Evolutionary conservation across 2,113 vertebrate genomes (phyloP).

Genomic region (Camelus bactrianus): DNA sequence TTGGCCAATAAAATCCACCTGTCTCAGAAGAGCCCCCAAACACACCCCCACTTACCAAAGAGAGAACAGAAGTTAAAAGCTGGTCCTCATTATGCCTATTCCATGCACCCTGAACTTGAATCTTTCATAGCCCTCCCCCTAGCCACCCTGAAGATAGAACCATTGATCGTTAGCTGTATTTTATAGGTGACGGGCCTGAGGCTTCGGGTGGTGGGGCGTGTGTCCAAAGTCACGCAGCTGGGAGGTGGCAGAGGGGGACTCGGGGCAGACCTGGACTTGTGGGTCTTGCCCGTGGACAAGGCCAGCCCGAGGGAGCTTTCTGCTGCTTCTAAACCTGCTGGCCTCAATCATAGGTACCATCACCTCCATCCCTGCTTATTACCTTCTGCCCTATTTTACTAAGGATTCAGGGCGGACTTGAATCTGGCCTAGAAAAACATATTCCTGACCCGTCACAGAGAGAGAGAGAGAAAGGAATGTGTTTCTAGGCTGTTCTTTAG

Average conservation of each 20-base stretch:
- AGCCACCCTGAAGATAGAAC: not conserved
- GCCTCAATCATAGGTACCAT: not conserved
- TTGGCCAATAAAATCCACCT: not conserved
- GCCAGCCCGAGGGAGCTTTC: not conserved
- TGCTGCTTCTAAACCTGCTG: not conserved
- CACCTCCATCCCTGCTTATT: conserved; percentile 37
- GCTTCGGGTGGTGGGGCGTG: not conserved
- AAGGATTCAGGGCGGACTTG: conserved; percentile 59
- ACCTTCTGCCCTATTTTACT: conserved; percentile 67
- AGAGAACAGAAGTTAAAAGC: not conserved
- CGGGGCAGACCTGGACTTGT: not conserved
- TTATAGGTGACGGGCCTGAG: not conserved
- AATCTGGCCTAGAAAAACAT: conserved; percentile 75
- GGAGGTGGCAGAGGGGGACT: not conserved
- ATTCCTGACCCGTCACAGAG: conserved; percentile 27
- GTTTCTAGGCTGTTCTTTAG: conserved; percentile 48
- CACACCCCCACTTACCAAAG: not conserved
- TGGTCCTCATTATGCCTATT: not conserved
- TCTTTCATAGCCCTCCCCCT: not conserved
- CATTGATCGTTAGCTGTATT: not conserved
- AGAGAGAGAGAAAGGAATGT: not conserved
- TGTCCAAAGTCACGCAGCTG: not conserved
- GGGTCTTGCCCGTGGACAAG: not conserved
- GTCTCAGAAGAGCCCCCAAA: conserved; percentile 1
- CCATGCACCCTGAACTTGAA: not conserved